A percentile compares a stretch with the other conserved stretches of the same genome.
phyloP scores from a whole-genome alignment of 1,140 invertebrate genomes.

The Drosophila pachea region DNA sequence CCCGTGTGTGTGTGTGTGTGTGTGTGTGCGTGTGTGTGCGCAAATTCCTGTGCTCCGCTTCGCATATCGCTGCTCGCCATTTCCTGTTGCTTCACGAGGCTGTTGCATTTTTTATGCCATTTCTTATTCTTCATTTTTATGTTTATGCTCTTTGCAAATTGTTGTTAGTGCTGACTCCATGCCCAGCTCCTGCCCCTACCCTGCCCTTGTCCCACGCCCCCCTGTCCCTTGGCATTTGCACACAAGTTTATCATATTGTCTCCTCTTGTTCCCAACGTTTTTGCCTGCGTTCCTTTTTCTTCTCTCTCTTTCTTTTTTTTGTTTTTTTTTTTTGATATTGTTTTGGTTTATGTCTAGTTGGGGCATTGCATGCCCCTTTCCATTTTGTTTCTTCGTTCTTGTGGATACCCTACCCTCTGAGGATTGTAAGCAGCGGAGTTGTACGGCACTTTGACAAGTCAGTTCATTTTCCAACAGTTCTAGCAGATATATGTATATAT shows the following conservation, averaged over 20 bases:
- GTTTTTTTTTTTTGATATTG: slow-evolving; percentile 15
- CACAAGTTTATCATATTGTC: slow-evolving; percentile 65
- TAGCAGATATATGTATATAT: no score
- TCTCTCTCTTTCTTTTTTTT: slow-evolving; percentile 23
- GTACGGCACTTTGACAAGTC: no score
- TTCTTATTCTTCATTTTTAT: slow-evolving; percentile 54
- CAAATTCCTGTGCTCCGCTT: slow-evolving; percentile 35
- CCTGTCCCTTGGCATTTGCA: slow-evolving; percentile 7
- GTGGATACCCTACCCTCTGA: no score
- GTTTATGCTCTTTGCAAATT: slow-evolving; percentile 61
- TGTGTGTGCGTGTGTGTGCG: slow-evolving; percentile 10
- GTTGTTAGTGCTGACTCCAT: slow-evolving; percentile 21
- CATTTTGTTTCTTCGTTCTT: no score
- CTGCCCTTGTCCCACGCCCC: not conserved
- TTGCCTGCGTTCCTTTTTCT: slow-evolving; percentile 16
- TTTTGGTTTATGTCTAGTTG: not conserved
- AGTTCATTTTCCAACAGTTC: no score
- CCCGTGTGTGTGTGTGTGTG: not conserved
- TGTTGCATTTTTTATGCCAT: slow-evolving; percentile 74
- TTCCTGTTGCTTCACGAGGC: slow-evolving; percentile 59
- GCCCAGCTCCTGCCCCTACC: not conserved
- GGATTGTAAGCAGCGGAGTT: no score
- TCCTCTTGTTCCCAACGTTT: slow-evolving; percentile 16
- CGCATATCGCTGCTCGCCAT: slow-evolving; percentile 21
- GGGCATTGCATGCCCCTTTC: no score